Evolutionary conservation across 1,140 invertebrate genomes (phyloP).

Genomic region (Drosophila pseudoananassae): DNA sequence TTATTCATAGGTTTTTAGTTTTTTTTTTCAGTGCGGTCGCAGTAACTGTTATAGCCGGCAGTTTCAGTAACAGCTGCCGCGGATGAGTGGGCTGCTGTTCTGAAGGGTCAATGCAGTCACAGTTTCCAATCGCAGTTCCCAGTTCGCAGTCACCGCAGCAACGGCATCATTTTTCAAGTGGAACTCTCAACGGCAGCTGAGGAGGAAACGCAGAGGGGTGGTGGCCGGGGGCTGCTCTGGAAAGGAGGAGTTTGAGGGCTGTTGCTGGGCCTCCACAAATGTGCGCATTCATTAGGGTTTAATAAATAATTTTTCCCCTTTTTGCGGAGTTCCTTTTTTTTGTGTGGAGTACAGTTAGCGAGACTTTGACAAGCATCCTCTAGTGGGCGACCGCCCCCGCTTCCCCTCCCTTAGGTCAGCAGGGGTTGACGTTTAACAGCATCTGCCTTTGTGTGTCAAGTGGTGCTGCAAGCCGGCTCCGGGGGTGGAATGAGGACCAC

Average conservation of each 20-base stretch:
- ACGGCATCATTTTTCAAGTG: slow-evolving; percentile 75
- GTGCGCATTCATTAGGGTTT: slow-evolving; percentile 78
- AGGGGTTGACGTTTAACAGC: slow-evolving; percentile 53
- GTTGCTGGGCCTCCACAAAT: slow-evolving; percentile 53
- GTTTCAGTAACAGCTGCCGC: slow-evolving; percentile 51
- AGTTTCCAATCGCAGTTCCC: slow-evolving; percentile 42
- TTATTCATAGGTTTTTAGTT: too few species aligned
- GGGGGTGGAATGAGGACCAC: slow-evolving; percentile 4
- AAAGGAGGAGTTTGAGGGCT: slow-evolving; percentile 8
- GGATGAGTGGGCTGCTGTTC: slow-evolving; percentile 47
- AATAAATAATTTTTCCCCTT: slow-evolving; percentile 68
- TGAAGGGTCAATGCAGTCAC: slow-evolving; percentile 71
- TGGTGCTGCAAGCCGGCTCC: slow-evolving; percentile 29
- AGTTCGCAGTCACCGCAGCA: slow-evolving; percentile 42
- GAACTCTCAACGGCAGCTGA: slow-evolving; percentile 47
- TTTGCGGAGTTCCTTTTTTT: slow-evolving; percentile 26
- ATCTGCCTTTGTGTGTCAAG: slow-evolving; percentile 49
- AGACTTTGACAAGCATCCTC: slow-evolving; percentile 50
- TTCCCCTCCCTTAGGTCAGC: background rate
- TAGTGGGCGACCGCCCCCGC: background rate
- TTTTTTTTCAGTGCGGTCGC: background rate
- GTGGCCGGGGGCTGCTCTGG: background rate
- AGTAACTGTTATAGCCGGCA: slow-evolving; percentile 25
- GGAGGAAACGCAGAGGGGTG: slow-evolving; percentile 15
- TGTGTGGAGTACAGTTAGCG: slow-evolving; percentile 42